These are phyloP conservation scores for Patagioenas fasciata DNA, from an alignment of 2,113 vertebrate species.

Conservation along the genomic window DNA sequence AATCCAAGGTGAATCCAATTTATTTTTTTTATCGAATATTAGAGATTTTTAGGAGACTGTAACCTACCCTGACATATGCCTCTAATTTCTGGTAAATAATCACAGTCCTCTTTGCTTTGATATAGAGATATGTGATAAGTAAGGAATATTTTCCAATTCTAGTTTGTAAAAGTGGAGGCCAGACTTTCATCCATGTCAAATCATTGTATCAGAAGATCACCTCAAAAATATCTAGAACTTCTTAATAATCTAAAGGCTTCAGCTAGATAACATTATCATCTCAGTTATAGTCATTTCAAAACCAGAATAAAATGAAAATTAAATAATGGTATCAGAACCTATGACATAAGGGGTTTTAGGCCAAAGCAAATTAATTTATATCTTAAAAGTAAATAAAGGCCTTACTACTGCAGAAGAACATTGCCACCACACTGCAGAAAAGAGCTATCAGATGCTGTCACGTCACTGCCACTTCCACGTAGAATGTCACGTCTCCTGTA, in stretches of 20 bases:
- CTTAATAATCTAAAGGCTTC: not conserved
- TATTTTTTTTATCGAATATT: not conserved
- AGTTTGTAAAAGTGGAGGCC: not conserved
- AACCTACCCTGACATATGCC: not conserved
- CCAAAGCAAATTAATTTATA: not conserved
- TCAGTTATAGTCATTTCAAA: constrained; percentile 5
- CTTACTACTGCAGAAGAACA: not conserved
- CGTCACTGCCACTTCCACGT: not conserved
- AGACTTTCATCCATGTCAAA: not conserved
- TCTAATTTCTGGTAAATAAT: constrained; percentile 40
- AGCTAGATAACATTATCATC: not conserved
- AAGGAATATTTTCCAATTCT: constrained; percentile 36
- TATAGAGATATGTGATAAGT: not conserved
- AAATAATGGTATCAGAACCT: not conserved
- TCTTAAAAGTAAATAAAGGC: not conserved
- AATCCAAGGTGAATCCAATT: not conserved
- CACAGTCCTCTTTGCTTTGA: constrained; percentile 26
- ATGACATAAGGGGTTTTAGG: not conserved
- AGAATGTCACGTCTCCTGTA: not conserved
- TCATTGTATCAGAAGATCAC: not conserved
- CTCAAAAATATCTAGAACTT: constrained; percentile 16
- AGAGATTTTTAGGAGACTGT: not conserved
- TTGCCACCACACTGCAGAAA: not conserved
- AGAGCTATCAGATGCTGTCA: not conserved
- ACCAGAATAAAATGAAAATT: not conserved